Base-by-base conservation (phyloP, 2,113 vertebrate species). In the Perca schrenkii region DNA sequence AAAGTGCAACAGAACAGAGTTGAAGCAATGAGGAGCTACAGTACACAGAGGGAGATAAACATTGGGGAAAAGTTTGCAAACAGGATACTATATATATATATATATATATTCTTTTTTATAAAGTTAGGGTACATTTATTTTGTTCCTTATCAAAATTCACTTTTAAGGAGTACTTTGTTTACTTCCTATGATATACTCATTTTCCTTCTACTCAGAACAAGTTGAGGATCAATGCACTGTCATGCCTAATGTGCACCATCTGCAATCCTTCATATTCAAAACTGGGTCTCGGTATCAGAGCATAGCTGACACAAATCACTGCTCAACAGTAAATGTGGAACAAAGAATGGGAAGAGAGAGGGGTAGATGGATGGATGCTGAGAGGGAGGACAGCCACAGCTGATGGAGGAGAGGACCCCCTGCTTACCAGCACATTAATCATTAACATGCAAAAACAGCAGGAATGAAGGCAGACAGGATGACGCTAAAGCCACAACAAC, bases 401-500 rank as follows among this genome's bases (percentile, higher is more conserved):
- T 93, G 90, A 93, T 91, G 79, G 91, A 86, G 82, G 72, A 85
- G 73, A 72, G 71, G 79, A 88, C 86, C 74, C 92, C 82, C 83
- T 87, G 73, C 90, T 88, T 82, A 77, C 84, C 61, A 34, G 54
- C 82, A 80, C 92, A 95, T 95, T 89, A 94, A 94, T 95, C 95
- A 95, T 94, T 94, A 88, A 93, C 79, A 89, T 84, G 82, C 77
- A 81, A 89, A 65, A 92, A 86, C 81, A 86, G 68, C 46, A 25
- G 61, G 36, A 74, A 65, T 4, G 14, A 50, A 73, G 25, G 43
- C 65, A 85, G 81, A 82, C 82, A 92, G 79, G 74, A 84, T 60
- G 64, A 86, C 40, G 78, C 83, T 85, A 64, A 72, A 82, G 80
- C 74, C 88, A 89, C 88, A 92, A 90, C 85, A 87, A 82, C 70